A percentile compares a stretch with the other conserved stretches of the same genome.
Conservation (phyloP, 2,113 vertebrate genomes). For the Drymodes brunneopygia region DNA sequence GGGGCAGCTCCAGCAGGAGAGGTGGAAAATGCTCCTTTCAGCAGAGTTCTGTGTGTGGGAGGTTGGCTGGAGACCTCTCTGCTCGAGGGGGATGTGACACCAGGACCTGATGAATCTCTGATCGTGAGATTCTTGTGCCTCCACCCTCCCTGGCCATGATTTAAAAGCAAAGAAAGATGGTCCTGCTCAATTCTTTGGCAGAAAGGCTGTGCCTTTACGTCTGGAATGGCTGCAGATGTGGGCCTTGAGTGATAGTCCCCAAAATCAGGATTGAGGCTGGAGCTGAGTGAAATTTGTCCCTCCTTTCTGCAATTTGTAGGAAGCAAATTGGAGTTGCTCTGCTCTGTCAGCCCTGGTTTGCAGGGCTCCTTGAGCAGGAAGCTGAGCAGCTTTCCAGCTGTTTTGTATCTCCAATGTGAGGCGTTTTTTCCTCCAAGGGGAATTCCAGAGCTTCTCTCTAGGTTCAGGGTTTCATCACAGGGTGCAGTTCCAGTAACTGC, state of each 20-base stretch:
- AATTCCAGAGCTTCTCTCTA: constrained; percentile 19
- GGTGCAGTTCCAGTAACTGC: not conserved
- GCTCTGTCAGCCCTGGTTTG: not conserved
- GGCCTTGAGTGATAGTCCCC: not conserved
- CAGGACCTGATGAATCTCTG: not conserved
- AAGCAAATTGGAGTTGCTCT: not conserved
- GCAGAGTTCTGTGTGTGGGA: not conserved
- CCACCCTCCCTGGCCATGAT: not conserved
- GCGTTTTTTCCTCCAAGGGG: constrained; percentile 14
- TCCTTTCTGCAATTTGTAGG: not conserved
- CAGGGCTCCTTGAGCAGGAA: not conserved
- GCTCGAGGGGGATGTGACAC: not conserved
- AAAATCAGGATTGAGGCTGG: not conserved
- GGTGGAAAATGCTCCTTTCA: not conserved
- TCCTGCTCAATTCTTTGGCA: not conserved
- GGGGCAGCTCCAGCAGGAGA: not conserved
- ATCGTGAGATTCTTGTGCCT: rapidly evolving
- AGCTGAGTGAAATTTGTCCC: not conserved
- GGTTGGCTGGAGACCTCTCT: not conserved
- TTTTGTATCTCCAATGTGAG: not conserved
- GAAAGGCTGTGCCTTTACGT: not conserved
- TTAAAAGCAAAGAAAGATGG: not conserved
- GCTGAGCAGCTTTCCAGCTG: constrained; percentile 37
- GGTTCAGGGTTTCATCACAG: constrained; percentile 35
- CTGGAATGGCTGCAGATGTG: not conserved